Evolutionary conservation across 2,113 vertebrate species (phyloP).

Genomic region (Pedionomus torquatus): DNA sequence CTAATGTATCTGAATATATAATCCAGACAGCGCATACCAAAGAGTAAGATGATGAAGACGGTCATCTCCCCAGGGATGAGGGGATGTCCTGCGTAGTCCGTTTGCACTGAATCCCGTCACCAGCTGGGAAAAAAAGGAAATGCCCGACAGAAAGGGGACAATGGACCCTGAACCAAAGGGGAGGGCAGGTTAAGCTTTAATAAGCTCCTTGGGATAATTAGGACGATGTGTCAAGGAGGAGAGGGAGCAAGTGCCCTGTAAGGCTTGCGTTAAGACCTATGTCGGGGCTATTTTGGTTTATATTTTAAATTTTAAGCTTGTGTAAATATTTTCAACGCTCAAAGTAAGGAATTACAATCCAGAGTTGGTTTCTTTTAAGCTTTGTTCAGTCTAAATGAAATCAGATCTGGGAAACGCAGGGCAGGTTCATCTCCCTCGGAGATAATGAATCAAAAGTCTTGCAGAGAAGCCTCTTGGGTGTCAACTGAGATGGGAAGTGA

Average conservation of each 20-base stretch:
- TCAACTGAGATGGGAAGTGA: neutral
- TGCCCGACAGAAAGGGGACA: accelerated
- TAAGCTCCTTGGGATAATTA: neutral
- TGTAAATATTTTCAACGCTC: neutral
- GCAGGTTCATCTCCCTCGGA: neutral
- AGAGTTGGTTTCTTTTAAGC: neutral
- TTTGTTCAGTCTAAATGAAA: neutral
- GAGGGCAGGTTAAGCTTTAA: no score
- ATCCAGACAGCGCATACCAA: accelerated
- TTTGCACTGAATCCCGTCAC: accelerated
- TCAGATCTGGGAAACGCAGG: neutral
- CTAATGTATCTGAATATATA: neutral
- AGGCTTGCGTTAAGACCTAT: accelerated
- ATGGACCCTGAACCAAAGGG: neutral
- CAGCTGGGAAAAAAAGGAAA: neutral
- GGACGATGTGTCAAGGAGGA: neutral
- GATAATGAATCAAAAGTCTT: accelerated
- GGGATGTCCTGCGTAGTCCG: neutral
- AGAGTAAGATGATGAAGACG: neutral
- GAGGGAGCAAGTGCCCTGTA: neutral
- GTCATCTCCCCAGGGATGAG: neutral
- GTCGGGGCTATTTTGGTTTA: neutral
- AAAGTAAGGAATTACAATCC: neutral
- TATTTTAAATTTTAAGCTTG: neutral
- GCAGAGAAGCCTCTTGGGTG: neutral